These are phyloP conservation scores for Heliconius ismenius DNA, from an alignment of 2,888 invertebrate genomes.

Conservation along the genomic window DNA sequence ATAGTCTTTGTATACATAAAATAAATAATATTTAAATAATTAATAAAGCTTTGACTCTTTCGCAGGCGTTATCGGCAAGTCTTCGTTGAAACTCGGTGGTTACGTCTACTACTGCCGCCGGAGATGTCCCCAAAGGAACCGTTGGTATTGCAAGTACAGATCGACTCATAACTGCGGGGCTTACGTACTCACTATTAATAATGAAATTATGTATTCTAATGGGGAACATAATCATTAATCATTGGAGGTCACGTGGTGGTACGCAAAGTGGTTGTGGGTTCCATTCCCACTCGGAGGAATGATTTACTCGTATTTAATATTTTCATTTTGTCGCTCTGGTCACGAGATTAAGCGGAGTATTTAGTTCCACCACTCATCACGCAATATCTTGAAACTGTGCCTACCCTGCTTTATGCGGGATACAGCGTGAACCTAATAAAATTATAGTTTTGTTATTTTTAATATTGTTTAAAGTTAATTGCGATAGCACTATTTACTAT, in stretches of 20 bases:
- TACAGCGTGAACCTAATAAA: too few species aligned
- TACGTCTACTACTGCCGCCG: slow-evolving; percentile 37
- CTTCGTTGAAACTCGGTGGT: slow-evolving; percentile 29
- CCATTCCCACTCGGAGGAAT: too few species aligned
- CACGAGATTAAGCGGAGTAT: too few species aligned
- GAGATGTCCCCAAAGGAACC: slow-evolving; percentile 30
- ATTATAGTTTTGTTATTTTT: too few species aligned
- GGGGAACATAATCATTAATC: slow-evolving; percentile 32
- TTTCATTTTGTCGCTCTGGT: too few species aligned
- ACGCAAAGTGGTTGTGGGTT: neutral
- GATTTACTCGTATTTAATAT: too few species aligned
- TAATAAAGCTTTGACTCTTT: neutral
- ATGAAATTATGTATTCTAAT: slow-evolving; percentile 21
- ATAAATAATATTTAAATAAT: neutral
- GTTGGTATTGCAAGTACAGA: slow-evolving; percentile 43
- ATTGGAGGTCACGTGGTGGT: neutral
- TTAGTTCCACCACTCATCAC: too few species aligned
- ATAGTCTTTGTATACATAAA: neutral
- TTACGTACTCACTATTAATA: slow-evolving; percentile 20
- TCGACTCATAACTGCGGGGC: slow-evolving; percentile 29
- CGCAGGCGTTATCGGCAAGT: slow-evolving; percentile 35
- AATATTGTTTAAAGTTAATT: too few species aligned
- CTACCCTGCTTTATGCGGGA: too few species aligned
- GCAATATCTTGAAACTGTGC: too few species aligned
- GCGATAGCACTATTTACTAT: neutral